Percentiles rank a stretch among this genome's conserved stretches.
phyloP scores from a whole-genome alignment of 1,140 invertebrate species.

The Coenobita brevimanus region DNA sequence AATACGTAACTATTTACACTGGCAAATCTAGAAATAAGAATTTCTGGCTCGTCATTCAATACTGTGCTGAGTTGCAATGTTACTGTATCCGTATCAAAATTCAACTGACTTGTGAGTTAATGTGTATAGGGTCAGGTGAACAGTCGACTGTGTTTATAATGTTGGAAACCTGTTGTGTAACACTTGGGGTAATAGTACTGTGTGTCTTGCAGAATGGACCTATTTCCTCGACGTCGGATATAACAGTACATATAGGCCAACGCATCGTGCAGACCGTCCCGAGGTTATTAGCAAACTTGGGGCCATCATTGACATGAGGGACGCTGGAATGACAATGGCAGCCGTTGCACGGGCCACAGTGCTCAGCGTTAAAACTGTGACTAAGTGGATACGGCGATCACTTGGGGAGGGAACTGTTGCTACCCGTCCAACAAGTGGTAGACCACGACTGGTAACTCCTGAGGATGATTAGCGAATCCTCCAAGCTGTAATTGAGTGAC shows the following conservation, averaged over 20 bases:
- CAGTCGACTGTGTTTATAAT: background rate
- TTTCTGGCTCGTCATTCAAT: no score
- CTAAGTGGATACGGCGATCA: background rate
- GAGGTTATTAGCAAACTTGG: conserved; percentile 1
- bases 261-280: background rate
- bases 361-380: background rate
- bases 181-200: background rate
- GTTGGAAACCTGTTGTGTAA: background rate
- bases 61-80: no score
- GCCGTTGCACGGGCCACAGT: background rate
- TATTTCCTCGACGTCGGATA: background rate
- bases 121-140: background rate
- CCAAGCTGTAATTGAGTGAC: no score
- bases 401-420: background rate
- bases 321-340: background rate
- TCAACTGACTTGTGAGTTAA: no score
- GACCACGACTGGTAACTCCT: no score
- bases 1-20: no score
- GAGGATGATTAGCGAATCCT: no score
- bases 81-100: no score
- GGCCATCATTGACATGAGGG: conserved; percentile 4
- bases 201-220: background rate
- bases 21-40: no score
- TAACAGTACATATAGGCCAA: background rate
- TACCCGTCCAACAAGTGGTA: background rate